Percentiles rank a stretch among this genome's conserved stretches.
Conservation (phyloP, 2,113 vertebrate species). For the Pitta sordida region DNA sequence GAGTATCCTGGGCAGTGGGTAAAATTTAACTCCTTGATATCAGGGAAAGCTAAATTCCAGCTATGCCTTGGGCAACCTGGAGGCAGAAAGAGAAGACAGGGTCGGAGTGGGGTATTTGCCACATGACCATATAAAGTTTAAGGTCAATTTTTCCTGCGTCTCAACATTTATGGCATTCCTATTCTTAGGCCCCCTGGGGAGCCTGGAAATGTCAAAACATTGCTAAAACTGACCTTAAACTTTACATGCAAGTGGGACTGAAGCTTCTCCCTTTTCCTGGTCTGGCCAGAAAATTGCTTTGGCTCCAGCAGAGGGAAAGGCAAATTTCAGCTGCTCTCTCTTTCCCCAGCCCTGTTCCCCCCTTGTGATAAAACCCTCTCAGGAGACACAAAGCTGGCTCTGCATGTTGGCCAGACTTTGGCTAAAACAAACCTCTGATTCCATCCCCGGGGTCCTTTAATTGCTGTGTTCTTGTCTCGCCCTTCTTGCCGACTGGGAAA, state of each 20-base stretch:
- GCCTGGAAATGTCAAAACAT: constrained; percentile 72
- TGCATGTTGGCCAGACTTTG: neutral
- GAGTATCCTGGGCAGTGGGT: neutral
- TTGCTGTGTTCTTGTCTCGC: neutral
- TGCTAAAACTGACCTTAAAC: constrained; percentile 71
- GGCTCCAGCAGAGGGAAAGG: neutral
- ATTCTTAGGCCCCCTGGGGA: constrained; percentile 11
- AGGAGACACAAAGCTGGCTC: neutral
- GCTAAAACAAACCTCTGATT: neutral
- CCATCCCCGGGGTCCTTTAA: neutral
- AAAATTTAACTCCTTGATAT: neutral
- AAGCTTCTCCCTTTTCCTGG: neutral
- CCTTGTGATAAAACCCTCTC: neutral
- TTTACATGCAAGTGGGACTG: constrained; percentile 41
- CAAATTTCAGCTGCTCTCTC: constrained; percentile 54
- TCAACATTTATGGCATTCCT: constrained; percentile 46
- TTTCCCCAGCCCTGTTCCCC: neutral
- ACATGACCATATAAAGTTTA: constrained; percentile 38
- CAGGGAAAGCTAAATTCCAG: neutral
- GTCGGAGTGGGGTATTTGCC: neutral
- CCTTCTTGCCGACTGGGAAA: neutral
- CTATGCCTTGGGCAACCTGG: neutral
- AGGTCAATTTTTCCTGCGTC: constrained; percentile 60
- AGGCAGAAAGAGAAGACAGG: neutral
- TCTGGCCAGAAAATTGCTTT: constrained; percentile 52